Evolutionary conservation across 2,888 invertebrate species (phyloP), one percentile per base, ranked within the genome.

Genomic region (Cephus runcator): DNA sequence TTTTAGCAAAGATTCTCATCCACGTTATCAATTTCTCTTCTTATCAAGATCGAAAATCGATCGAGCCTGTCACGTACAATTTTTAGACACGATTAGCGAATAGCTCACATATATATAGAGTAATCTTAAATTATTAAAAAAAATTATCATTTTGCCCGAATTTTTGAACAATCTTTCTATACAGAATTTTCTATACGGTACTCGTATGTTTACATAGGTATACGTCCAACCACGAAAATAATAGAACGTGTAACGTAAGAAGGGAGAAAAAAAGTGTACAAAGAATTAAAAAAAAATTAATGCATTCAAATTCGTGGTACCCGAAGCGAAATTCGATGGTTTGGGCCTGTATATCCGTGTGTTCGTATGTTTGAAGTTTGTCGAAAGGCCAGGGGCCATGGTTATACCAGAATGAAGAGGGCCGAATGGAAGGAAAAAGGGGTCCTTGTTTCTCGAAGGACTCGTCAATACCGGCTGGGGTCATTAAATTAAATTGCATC

Each of bases 401-500:
- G 56, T 23, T 56, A 23, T 56, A 56, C 56, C 56, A 56, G 23
- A 23, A 56, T 56, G 56, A 56, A 56, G 56, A 56, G 56, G 56
- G 56, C 56, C 56, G 56, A 56, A 56, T 23, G 56, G 56, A 56
- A 56, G 56, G 56, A 56, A 56, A 56, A 56, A 56, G 56, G 56
- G 56, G 56, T 23, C 56, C 56, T 56, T 56, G 56, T 56, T 56
- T 56, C 56, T 56, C 56, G 56, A 56, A 56, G 56, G 56, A 56
- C 56, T 56, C 56, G 56, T 56, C 23, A 56, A 56, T 56, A 56
- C 56, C 56, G 56, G 56, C 56, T 83, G 83, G 82, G 85, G 81
- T 84, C 85, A 86, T 85, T 84, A 85, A 84, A 84, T 80, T 80
- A 83, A 85, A 80, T 84, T 83, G 81, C 85, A 84, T 85, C 84